phyloP scores from a whole-genome alignment of 2,888 invertebrate genomes.

The Enchytraeus crypticus region DNA sequence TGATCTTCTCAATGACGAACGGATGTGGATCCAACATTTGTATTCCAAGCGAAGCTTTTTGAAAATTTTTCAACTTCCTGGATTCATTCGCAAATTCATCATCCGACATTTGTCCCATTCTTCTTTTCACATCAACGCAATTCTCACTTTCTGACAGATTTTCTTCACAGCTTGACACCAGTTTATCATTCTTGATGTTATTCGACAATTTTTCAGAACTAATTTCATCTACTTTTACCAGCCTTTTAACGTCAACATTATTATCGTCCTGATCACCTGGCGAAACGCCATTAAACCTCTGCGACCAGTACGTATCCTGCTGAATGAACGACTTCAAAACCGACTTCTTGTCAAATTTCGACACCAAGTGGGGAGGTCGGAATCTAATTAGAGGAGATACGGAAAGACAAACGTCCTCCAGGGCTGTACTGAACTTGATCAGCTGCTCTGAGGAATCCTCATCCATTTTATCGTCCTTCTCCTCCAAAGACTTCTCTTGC shows the following conservation, averaged over 20 bases:
- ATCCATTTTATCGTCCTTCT: slow-evolving; percentile 48
- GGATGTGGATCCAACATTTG: slow-evolving; percentile 50
- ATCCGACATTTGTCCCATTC: not conserved
- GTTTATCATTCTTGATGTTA: not conserved
- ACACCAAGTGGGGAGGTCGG: slow-evolving; percentile 77
- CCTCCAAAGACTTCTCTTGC: too few species aligned
- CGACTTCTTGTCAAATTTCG: slow-evolving; percentile 70
- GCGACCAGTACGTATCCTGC: slow-evolving; percentile 63
- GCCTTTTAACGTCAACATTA: not conserved
- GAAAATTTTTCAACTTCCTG: not conserved
- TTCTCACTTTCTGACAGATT: not conserved
- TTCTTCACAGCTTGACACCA: too few species aligned
- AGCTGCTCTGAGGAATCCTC: not conserved
- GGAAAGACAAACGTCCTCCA: slow-evolving; percentile 66
- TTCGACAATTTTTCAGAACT: not conserved
- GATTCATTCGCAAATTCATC: not conserved
- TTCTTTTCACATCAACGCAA: not conserved
- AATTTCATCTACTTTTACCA: not conserved
- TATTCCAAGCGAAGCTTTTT: not conserved
- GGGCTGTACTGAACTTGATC: slow-evolving; percentile 60
- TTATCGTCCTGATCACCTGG: not conserved
- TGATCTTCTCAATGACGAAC: slow-evolving; percentile 65
- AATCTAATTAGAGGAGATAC: slow-evolving; percentile 79
- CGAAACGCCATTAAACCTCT: slow-evolving; percentile 23
- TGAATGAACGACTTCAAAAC: slow-evolving; percentile 64